These are phyloP conservation scores for Leptura quadrifasciata DNA, from an alignment of 2,888 invertebrate species.

Conservation along the genomic window DNA sequence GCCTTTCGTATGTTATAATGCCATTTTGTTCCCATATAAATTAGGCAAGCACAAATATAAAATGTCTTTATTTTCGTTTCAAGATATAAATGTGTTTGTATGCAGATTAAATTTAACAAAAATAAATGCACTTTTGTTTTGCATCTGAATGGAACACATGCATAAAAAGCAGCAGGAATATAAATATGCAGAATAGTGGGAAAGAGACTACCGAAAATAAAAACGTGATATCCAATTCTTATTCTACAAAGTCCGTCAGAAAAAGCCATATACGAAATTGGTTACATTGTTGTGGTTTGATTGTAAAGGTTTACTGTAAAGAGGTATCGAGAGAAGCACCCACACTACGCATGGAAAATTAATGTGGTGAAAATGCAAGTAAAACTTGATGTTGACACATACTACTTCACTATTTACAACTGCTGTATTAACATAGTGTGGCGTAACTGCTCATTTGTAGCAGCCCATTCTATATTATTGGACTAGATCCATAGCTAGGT, in stretches of 20 bases:
- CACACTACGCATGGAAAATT: too few relatives aligned
- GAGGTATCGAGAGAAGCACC: too few relatives aligned
- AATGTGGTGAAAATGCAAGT: too few relatives aligned
- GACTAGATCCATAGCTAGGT: too few relatives aligned
- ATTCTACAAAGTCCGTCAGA: neutral
- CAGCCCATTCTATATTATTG: too few relatives aligned
- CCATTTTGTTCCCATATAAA: slow-evolving; percentile 39
- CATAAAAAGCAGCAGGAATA: neutral
- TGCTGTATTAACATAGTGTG: too few relatives aligned
- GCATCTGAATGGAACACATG: neutral
- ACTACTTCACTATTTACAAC: too few relatives aligned
- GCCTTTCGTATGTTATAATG: slow-evolving; percentile 21
- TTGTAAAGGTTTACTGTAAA: neutral
- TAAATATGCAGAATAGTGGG: slow-evolving; percentile 2
- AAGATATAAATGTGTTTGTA: slow-evolving; percentile 25
- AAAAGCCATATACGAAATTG: neutral
- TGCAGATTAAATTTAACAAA: slow-evolving; percentile 22
- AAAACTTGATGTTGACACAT: too few relatives aligned
- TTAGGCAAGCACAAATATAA: slow-evolving; percentile 37
- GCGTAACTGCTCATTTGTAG: too few relatives aligned
- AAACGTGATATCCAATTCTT: neutral
- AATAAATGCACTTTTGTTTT: neutral
- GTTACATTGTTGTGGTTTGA: neutral
- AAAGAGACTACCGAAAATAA: neutral
- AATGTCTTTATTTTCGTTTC: slow-evolving; percentile 36